Conservation (phyloP, 2,113 vertebrate species). For the Lepidothrix coronata region DNA sequence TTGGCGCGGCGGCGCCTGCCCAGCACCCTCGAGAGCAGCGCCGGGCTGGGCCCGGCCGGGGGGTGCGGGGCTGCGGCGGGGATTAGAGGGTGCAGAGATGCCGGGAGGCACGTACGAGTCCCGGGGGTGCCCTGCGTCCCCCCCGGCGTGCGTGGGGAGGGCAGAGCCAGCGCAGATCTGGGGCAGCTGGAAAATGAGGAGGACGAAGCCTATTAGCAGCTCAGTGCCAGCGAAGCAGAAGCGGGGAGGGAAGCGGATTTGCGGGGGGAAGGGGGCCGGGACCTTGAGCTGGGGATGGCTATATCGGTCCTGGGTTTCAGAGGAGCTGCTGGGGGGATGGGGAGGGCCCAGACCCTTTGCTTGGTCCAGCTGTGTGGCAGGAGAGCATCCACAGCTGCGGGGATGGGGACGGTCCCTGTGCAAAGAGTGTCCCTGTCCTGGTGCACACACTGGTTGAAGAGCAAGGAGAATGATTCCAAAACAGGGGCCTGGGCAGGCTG, state of each 20-base stretch:
- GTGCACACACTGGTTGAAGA: neutral
- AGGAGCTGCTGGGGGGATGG: neutral
- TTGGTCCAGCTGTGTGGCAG: neutral
- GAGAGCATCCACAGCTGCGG: neutral
- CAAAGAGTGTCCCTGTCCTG: neutral
- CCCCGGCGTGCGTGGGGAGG: rapidly evolving
- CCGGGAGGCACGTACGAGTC: constrained; percentile 51
- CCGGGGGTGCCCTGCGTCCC: neutral
- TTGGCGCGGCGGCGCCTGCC: neutral
- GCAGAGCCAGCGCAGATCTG: constrained; percentile 35
- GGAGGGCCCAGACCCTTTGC: neutral
- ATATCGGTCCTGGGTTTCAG: neutral
- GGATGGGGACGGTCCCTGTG: neutral
- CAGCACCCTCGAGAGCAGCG: neutral
- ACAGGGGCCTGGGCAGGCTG: rapidly evolving
- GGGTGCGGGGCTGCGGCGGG: neutral
- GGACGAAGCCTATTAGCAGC: constrained; percentile 65
- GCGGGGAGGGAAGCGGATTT: constrained; percentile 39
- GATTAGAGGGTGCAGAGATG: constrained; percentile 61
- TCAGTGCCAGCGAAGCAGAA: constrained; percentile 57
- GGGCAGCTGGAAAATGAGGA: constrained; percentile 62
- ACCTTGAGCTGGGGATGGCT: constrained; percentile 6
- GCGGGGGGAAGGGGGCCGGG: constrained; percentile 7
- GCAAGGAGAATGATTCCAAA: neutral
- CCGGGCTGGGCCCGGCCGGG: neutral